Conservation (phyloP, 2,888 invertebrate species). For the Sesia apiformis region DNA sequence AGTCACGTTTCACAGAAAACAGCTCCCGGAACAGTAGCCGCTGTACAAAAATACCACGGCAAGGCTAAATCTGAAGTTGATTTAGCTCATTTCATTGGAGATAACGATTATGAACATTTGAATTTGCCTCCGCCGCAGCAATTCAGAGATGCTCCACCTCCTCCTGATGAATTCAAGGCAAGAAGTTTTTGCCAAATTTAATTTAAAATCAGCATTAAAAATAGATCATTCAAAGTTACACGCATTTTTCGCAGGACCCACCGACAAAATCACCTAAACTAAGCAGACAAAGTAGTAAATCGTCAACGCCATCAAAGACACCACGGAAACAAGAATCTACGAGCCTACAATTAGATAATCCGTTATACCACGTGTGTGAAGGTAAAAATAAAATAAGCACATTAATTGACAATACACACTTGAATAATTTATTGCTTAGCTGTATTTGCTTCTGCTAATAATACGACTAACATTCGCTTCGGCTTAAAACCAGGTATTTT, state of each 20-base stretch:
- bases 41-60: slow-evolving; percentile 46
- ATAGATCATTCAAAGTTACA: background rate
- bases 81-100: slow-evolving; percentile 66
- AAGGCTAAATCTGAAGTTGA: slow-evolving; percentile 77
- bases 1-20: slow-evolving; percentile 36
- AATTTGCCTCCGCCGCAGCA: slow-evolving; percentile 86
- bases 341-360: slow-evolving; percentile 77
- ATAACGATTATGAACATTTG: slow-evolving; percentile 78
- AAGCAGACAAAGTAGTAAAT: slow-evolving; percentile 61
- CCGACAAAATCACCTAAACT: slow-evolving; percentile 58
- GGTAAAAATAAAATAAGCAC: slow-evolving; percentile 37
- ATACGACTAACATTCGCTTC: slow-evolving; percentile 31
- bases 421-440: background rate
- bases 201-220: background rate
- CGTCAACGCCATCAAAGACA: slow-evolving; percentile 58
- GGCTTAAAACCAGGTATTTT: slow-evolving; percentile 54
- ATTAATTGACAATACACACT: background rate
- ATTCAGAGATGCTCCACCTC: slow-evolving; percentile 86
- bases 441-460: slow-evolving; percentile 31
- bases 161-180: slow-evolving; percentile 81
- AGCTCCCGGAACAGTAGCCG: slow-evolving; percentile 28
- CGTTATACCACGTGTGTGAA: slow-evolving; percentile 87
- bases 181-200: background rate
- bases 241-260: slow-evolving; percentile 43
- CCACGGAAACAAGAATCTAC: slow-evolving; percentile 43